Base-by-base conservation (phyloP, 2,113 vertebrate genomes). In the Rissa tridactyla region DNA sequence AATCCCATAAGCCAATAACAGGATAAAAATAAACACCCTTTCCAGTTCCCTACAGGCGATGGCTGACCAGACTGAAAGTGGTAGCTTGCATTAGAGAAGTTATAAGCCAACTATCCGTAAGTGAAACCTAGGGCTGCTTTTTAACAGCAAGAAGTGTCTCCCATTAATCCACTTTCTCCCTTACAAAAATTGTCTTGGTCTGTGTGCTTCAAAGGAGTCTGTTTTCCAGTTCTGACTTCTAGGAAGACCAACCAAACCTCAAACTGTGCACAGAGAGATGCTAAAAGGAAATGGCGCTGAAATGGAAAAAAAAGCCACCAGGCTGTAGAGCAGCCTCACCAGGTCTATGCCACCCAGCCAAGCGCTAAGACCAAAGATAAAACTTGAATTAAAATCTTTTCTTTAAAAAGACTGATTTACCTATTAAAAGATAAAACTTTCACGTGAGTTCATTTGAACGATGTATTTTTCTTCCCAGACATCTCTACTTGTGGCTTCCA, bases 201-300 rank as follows among this genome's bases (percentile, higher is more conserved):
- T 61, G 12, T n/a, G 11, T 65, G 10, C 77, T 95, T 91, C 78
- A 77, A 60, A 85, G 49, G 38, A 82, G 21, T 22, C 65, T 94
- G 6, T 90, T 92, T 91, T 77, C 44, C 82, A 47, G 27, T 66
- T 86, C 54, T 73, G 73, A 87, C 78, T 97, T 96, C 89, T 94
- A 95, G 86, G 86, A 94, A 94, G 75, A 89, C 58, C 36, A 89
- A 58, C 10, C 94, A 94, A 96, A 92, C 75, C 86, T 85, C 94
- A 89, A 11, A 89, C 2, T 20, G 38, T 68, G 42, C 54, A 90
- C 66, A 87, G 66, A 66, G 42, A 72, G 49, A 54, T 36, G 15
- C 47, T 90, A 68, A 88, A 92, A 86, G 60, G 51, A 95, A 88
- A 96, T 42, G 36, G 34, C 82, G 32, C 55, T 80, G 44, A 86